Percentiles rank a stretch among this genome's conserved stretches.
These are phyloP conservation scores for Gambusia holbrooki DNA, from an alignment of 2,113 vertebrate genomes.

Conservation along the genomic window DNA sequence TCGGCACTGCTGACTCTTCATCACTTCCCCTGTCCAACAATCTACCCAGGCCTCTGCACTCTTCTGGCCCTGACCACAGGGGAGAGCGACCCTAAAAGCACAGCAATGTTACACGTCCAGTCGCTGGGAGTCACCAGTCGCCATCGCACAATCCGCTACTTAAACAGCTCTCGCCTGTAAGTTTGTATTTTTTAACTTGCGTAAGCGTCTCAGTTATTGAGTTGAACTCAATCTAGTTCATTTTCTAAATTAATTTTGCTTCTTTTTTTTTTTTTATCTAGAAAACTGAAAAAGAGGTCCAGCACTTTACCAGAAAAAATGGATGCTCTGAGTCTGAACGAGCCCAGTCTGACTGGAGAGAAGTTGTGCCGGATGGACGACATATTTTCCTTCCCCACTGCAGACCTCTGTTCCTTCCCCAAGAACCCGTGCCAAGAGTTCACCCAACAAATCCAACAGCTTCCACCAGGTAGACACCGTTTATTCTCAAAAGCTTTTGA, in stretches of 20 bases:
- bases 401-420: conserved; percentile 64
- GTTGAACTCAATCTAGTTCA: neutral
- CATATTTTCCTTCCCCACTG: conserved; percentile 82
- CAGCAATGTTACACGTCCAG: conserved; percentile 85
- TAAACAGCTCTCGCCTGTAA: conserved; percentile 84
- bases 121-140: conserved; percentile 85
- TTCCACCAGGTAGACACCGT: conserved; percentile 81
- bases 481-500: neutral
- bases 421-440: conserved; percentile 75
- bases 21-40: conserved; percentile 83
- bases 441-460: conserved; percentile 74
- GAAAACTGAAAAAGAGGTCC: conserved; percentile 83
- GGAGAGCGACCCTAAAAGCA: conserved; percentile 74
- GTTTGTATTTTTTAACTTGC: conserved; percentile 8
- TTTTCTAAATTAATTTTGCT: neutral
- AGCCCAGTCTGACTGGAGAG: conserved; percentile 44
- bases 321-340: conserved; percentile 77
- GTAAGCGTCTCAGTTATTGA: neutral
- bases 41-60: conserved; percentile 83
- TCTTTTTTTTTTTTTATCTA: conserved; percentile 44
- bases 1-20: conserved; percentile 81
- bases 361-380: conserved; percentile 77
- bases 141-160: conserved; percentile 84
- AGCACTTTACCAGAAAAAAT: conserved; percentile 77
- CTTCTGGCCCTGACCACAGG: conserved; percentile 84